Evolutionary conservation across 2,113 vertebrate genomes (phyloP).

Genomic region (Agapornis roseicollis): DNA sequence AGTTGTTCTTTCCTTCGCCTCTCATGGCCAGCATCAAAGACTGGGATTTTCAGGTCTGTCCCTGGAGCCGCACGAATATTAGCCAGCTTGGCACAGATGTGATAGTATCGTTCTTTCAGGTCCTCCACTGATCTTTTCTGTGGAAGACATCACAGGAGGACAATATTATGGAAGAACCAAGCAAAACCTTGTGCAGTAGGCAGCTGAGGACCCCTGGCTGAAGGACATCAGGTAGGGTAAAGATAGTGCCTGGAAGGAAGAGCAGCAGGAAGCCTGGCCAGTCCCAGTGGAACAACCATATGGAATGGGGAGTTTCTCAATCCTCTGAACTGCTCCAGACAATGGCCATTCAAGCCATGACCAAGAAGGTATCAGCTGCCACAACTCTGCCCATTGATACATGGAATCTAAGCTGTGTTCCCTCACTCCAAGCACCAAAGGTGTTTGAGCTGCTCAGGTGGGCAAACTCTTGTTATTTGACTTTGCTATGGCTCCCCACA

Average conservation of each 20-base stretch:
- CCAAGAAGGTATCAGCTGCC: not conserved
- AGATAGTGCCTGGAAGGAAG: not conserved
- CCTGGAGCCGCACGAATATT: slow-evolving; percentile 90
- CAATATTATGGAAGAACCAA: not conserved
- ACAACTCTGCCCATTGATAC: not conserved
- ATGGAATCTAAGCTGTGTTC: not conserved
- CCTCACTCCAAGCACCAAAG: not conserved
- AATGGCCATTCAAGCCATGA: not conserved
- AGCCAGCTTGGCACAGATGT: slow-evolving; percentile 93
- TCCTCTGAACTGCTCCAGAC: not conserved
- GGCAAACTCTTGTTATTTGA: not conserved
- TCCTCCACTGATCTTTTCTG: slow-evolving; percentile 97
- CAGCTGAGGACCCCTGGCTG: not conserved
- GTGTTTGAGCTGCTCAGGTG: not conserved
- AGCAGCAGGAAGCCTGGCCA: not conserved
- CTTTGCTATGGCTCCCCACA: not conserved
- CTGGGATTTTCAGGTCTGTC: slow-evolving; percentile 91
- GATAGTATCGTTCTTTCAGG: slow-evolving; percentile 95
- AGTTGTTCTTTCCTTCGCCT: slow-evolving; percentile 94
- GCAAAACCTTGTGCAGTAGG: not conserved
- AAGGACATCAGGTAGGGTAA: not conserved
- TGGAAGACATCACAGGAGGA: not conserved
- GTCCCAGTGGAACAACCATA: not conserved
- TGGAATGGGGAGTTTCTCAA: not conserved
- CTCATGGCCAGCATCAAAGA: slow-evolving; percentile 96